Percentiles rank a stretch among this genome's conserved stretches.
Evolutionary conservation across 2,888 invertebrate species (phyloP).

Genomic region (Nomada ruficornis): DNA sequence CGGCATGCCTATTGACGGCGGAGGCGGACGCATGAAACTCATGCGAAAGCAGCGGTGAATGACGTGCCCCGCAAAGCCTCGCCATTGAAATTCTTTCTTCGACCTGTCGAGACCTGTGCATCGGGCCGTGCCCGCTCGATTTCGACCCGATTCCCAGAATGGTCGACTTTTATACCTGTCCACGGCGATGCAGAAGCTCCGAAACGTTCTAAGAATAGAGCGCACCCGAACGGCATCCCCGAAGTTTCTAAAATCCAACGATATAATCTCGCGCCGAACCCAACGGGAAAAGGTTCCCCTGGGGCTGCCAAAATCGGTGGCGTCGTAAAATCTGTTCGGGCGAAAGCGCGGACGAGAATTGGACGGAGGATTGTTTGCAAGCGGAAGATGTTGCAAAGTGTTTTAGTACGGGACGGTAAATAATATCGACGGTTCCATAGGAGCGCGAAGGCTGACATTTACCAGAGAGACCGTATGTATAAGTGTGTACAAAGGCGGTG

Average conservation of each 20-base stretch:
- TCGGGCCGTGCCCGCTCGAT: constrained; percentile 2
- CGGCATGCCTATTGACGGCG: constrained; percentile 74
- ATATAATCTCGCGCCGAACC: too few relatives aligned
- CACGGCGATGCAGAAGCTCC: too few relatives aligned
- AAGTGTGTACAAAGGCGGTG: constrained; percentile 59
- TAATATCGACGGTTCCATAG: constrained; percentile 42
- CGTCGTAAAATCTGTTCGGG: too few relatives aligned
- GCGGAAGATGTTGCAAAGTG: too few relatives aligned
- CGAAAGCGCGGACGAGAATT: too few relatives aligned
- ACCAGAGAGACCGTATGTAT: constrained; percentile 50
- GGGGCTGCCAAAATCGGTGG: too few relatives aligned
- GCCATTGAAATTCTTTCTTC: constrained; percentile 8
- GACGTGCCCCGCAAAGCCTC: constrained; percentile 15
- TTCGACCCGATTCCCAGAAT: not conserved
- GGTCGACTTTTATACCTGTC: not conserved
- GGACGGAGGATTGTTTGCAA: too few relatives aligned
- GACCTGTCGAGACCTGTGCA: constrained; percentile 5
- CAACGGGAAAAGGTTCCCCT: too few relatives aligned
- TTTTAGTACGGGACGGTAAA: not conserved
- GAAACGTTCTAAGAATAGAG: too few relatives aligned
- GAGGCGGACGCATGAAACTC: constrained; percentile 64
- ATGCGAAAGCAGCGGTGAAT: constrained; percentile 63
- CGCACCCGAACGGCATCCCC: too few relatives aligned
- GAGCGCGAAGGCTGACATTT: constrained; percentile 63
- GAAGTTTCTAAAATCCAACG: too few relatives aligned